These are phyloP conservation scores for Streptopelia turtur DNA, from an alignment of 2,797 vertebrate genomes.

Conservation along the genomic window DNA sequence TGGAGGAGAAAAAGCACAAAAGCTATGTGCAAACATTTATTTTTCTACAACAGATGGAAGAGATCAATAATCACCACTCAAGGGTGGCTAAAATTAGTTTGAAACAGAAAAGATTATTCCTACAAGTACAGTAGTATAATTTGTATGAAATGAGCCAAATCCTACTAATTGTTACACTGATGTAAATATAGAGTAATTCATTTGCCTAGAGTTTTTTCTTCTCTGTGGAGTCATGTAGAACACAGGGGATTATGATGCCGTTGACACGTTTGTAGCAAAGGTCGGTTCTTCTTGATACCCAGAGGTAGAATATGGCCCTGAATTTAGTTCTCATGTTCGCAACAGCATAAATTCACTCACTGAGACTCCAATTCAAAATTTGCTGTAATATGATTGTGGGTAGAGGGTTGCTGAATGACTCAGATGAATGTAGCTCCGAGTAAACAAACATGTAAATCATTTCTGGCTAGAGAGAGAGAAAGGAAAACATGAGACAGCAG, in stretches of 20 bases:
- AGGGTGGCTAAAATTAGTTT: slow-evolving; percentile 64
- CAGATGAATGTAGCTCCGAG: slow-evolving; percentile 70
- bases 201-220: slow-evolving; percentile 1
- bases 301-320: not conserved
- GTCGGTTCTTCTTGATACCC: not conserved
- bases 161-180: slow-evolving; percentile 37
- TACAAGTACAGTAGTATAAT: slow-evolving; percentile 53
- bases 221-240: not conserved
- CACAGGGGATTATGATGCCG: not conserved
- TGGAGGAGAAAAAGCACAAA: slow-evolving; percentile 46
- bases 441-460: slow-evolving; percentile 76
- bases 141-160: slow-evolving; percentile 33
- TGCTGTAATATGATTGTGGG: slow-evolving; percentile 56
- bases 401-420: slow-evolving; percentile 72
- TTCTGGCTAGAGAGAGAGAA: slow-evolving; percentile 27
- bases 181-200: slow-evolving; percentile 49
- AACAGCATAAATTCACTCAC: slow-evolving; percentile 7
- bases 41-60: slow-evolving; percentile 55
- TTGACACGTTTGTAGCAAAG: not conserved
- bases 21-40: slow-evolving; percentile 30
- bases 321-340: not conserved
- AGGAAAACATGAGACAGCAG: not conserved
- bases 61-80: slow-evolving; percentile 32
- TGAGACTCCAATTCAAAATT: slow-evolving; percentile 39
- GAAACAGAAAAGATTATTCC: slow-evolving; percentile 57